Base-by-base conservation (phyloP, 2,888 invertebrate species). In the Tolmerus cingulatus region DNA sequence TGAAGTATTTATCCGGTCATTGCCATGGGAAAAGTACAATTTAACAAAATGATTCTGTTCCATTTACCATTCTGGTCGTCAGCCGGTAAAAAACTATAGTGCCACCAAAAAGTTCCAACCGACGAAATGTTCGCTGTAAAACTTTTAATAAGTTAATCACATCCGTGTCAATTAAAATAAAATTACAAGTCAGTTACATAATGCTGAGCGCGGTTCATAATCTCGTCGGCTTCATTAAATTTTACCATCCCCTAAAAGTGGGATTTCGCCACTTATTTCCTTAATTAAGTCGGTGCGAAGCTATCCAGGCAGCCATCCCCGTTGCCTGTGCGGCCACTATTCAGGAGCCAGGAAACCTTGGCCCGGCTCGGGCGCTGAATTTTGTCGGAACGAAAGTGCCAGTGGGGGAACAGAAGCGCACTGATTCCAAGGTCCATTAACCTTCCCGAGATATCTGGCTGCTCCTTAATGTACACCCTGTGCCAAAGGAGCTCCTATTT, bases 101-200 rank as follows among this genome's bases (percentile, higher is more conserved):
- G 12, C 12, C 27, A 27, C 23, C 66, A 27, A 14, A 66, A 66
- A 66, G 9, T 66, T 66, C 27, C 66, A 66, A 27, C 66, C 66
- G 51, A 66, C 23, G 51, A 51, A 51, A 51, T 27, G 46, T 79
- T 79, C 30, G 34, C 51, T 51, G 79, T 79, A 51, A 79, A 84
- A 84, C 66, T 84, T 84, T 84, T 84, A 84, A 84, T 84, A 84
- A 84, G 82, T 84, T 84, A 84, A 84, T 84, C 66, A 66, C 66
- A 84, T 66, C 66, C 66, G 55, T 84, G 82, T 84, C 82, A 84
- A 84, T 84, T 84, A 84, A 66, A 66, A 84, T 84, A 84, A 66
- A 84, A 84, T 84, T 66, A 66, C 82, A 66, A 84, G 82, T 84
- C 82, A 84, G 66, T 66, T 84, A 66, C 82, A 84, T 66, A 66